Conservation (phyloP, 2,797 vertebrate genomes). For the Labroides dimidiatus region DNA sequence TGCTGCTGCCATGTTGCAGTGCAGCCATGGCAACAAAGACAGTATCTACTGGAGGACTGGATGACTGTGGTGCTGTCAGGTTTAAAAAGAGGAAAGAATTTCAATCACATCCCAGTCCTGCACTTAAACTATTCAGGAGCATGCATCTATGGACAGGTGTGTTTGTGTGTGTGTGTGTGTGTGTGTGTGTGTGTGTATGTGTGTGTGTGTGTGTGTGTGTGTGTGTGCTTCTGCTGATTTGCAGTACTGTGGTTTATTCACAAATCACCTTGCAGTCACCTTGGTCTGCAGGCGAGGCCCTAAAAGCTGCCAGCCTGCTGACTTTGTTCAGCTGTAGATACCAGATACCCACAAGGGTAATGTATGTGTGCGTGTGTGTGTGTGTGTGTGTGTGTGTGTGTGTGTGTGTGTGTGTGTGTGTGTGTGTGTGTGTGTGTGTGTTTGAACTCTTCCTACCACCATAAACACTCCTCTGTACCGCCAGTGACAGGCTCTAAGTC, state of each 20-base stretch:
- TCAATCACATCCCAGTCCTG: background rate
- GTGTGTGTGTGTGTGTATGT: background rate
- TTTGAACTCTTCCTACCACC: slow-evolving; percentile 21
- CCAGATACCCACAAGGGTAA: slow-evolving; percentile 4
- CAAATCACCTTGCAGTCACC: slow-evolving; percentile 79
- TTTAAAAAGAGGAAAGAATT: slow-evolving; percentile 23
- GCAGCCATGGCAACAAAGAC: slow-evolving; percentile 77
- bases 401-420: background rate
- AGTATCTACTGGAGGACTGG: slow-evolving; percentile 56
- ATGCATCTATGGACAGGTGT: background rate
- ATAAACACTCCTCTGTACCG: slow-evolving; percentile 5
- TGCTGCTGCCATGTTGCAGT: slow-evolving; percentile 65
- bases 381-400: slow-evolving; percentile 2
- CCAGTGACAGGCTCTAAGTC: background rate
- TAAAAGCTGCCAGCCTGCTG: slow-evolving; percentile 31
- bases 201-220: slow-evolving; percentile 2
- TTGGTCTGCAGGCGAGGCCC: slow-evolving; percentile 59
- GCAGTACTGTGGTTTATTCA: slow-evolving; percentile 30
- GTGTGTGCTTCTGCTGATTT: slow-evolving; percentile 13
- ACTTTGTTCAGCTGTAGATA: slow-evolving; percentile 29
- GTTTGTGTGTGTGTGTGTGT: background rate
- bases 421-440: slow-evolving; percentile 18
- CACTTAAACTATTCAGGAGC: background rate
- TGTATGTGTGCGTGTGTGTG: slow-evolving; percentile 11
- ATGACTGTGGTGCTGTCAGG: slow-evolving; percentile 9